phyloP scores from a whole-genome alignment of 2,888 invertebrate species.

The Quadriops clusia region DNA sequence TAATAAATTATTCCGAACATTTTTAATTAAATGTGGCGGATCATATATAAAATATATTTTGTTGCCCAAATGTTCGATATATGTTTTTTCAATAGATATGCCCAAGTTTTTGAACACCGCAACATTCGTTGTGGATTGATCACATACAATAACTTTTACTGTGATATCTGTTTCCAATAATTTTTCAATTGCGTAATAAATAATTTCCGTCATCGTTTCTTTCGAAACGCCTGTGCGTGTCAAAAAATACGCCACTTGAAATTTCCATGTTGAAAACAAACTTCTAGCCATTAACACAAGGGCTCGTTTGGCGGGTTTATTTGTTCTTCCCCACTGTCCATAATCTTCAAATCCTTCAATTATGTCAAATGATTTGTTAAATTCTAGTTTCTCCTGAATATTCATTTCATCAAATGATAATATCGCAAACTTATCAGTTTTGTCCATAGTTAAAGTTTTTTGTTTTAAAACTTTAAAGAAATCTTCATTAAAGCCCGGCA shows the following conservation, averaged over 20 bases:
- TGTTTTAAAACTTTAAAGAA: no score
- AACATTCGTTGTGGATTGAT: slow-evolving; percentile 7
- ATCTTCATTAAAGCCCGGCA: no score
- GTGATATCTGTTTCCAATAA: slow-evolving; percentile 3
- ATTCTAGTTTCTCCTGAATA: slow-evolving; percentile 5
- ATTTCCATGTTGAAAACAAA: slow-evolving; percentile 11
- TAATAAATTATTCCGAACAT: slow-evolving; percentile 9
- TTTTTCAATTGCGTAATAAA: slow-evolving; percentile 2
- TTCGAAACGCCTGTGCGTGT: slow-evolving; percentile 1
- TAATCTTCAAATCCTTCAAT: slow-evolving; percentile 14
- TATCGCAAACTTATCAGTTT: no score
- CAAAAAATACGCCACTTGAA: slow-evolving; percentile 11
- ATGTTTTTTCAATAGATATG: slow-evolving; percentile 3
- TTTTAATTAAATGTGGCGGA: slow-evolving; percentile 9
- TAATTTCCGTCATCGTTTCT: slow-evolving; percentile 1
- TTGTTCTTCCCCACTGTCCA: slow-evolving; percentile 9
- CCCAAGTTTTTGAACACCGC: slow-evolving; percentile 4
- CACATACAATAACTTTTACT: slow-evolving; percentile 7
- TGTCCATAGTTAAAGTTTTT: no score
- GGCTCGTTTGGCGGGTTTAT: slow-evolving; percentile 6
- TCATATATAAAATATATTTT: slow-evolving; percentile 6
- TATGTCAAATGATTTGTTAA: slow-evolving; percentile 2
- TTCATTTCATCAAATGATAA: slow-evolving; percentile 8
- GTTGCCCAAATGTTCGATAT: slow-evolving; percentile 1
- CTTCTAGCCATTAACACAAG: slow-evolving; percentile 11